Percentiles rank a stretch among this genome's conserved stretches.
These are phyloP conservation scores for Sinocyclocheilus anshuiensis DNA, from an alignment of 2,113 vertebrate genomes.

Conservation along the genomic window DNA sequence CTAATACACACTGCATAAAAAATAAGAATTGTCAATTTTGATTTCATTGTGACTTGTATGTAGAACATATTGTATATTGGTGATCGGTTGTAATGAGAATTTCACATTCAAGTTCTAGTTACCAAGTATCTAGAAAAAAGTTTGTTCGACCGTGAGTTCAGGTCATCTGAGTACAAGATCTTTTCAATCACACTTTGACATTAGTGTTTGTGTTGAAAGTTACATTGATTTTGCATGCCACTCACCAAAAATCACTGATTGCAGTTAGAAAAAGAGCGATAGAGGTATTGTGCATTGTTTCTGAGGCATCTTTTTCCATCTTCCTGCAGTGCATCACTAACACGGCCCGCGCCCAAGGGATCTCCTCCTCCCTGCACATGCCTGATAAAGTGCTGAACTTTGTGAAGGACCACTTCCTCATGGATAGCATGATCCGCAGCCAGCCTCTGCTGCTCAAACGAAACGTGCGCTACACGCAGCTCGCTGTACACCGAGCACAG, in stretches of 20 bases:
- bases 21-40: too few species aligned
- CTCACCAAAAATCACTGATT: slow-evolving; percentile 38
- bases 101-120: background rate
- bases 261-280: background rate
- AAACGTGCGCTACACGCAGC: slow-evolving; percentile 84
- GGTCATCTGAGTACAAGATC: background rate
- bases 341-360: slow-evolving; percentile 78
- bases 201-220: slow-evolving; percentile 40
- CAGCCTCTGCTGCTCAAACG: slow-evolving; percentile 84
- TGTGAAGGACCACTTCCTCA: slow-evolving; percentile 96
- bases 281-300: background rate
- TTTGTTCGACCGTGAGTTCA: background rate
- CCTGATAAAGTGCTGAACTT: slow-evolving; percentile 96
- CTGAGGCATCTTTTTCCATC: slow-evolving; percentile 7
- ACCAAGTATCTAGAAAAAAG: background rate
- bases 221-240: background rate
- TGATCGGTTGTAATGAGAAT: background rate
- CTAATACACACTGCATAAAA: too few species aligned
- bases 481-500: slow-evolving; percentile 79
- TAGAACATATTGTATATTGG: background rate
- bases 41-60: too few species aligned
- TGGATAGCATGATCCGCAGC: slow-evolving; percentile 88
- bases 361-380: slow-evolving; percentile 89
- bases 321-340: slow-evolving; percentile 86
- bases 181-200: slow-evolving; percentile 34